Evolutionary conservation across 2,888 invertebrate species (phyloP).

Genomic region (Cephus pygmeus): DNA sequence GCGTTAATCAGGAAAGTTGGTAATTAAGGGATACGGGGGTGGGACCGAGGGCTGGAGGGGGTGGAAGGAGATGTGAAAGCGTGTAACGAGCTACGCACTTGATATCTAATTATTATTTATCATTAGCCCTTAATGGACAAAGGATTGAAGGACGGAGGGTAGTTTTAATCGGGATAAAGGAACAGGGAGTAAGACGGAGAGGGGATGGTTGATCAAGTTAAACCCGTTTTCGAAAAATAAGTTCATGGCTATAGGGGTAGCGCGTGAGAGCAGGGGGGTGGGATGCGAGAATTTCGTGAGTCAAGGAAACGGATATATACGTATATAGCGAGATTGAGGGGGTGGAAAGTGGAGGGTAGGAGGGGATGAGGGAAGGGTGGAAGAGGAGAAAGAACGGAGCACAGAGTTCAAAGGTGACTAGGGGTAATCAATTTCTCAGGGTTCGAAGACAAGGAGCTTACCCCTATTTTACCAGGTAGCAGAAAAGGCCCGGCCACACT

Average conservation of each 20-base stretch:
- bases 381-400: conserved; percentile 12
- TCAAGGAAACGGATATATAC: not conserved
- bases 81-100: conserved; percentile 8
- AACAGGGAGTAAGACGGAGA: no score
- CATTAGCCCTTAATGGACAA: conserved; percentile 5
- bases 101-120: conserved; percentile 17
- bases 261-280: not conserved
- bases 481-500: conserved; percentile 10
- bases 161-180: no score
- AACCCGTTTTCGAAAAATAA: not conserved
- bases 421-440: conserved; percentile 35
- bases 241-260: not conserved
- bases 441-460: conserved; percentile 34
- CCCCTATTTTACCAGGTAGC: conserved; percentile 21
- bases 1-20: conserved; percentile 11
- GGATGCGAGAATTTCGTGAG: not conserved
- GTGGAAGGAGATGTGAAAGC: not conserved
- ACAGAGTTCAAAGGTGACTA: conserved; percentile 26
- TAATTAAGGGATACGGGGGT: conserved; percentile 11
- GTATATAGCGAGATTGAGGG: not conserved
- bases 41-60: not conserved
- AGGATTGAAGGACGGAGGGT: not conserved
- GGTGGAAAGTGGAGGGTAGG: not conserved
- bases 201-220: not conserved
- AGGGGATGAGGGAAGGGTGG: not conserved